Evolutionary conservation across 2,888 invertebrate species (phyloP).

Genomic region (Microdon myrmicae): DNA sequence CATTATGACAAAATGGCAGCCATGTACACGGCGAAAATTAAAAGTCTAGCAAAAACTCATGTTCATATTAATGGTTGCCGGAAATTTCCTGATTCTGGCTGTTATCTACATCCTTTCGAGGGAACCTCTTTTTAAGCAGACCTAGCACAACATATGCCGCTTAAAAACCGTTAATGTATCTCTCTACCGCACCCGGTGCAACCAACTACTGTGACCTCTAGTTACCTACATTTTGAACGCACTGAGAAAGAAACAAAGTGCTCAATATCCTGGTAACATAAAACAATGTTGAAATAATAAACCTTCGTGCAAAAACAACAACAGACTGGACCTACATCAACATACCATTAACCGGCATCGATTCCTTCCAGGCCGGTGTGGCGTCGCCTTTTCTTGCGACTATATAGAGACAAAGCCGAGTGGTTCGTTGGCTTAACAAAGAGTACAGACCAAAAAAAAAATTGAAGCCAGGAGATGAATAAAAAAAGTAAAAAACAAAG

Average conservation of each 20-base stretch:
- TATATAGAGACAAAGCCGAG: conserved; percentile 15
- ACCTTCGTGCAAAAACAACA: conserved; percentile 21
- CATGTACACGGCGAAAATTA: too few species aligned
- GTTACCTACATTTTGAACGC: conserved; percentile 38
- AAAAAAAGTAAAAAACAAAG: too few species aligned
- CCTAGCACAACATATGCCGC: conserved; percentile 37
- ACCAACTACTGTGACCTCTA: conserved; percentile 24
- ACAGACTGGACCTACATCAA: conserved; percentile 57
- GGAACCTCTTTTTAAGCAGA: conserved; percentile 10
- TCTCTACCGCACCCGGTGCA: conserved; percentile 8
- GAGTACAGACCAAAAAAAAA: conserved; percentile 3
- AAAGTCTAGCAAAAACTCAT: too few species aligned
- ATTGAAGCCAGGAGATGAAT: too few species aligned
- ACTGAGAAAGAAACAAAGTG: conserved; percentile 22
- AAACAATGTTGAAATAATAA: conserved; percentile 35
- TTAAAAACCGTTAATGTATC: conserved; percentile 22
- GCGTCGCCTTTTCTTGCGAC: conserved; percentile 12
- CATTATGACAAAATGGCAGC: too few species aligned
- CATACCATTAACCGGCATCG: conserved; percentile 29
- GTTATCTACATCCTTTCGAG: too few species aligned
- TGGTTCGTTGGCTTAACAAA: conserved; percentile 20
- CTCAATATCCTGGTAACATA: conserved; percentile 23
- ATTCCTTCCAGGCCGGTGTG: conserved; percentile 13
- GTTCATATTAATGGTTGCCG: too few species aligned
- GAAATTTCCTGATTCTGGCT: too few species aligned